phyloP scores from a whole-genome alignment of 2,113 vertebrate genomes.

The Opisthocomus hoazin region DNA sequence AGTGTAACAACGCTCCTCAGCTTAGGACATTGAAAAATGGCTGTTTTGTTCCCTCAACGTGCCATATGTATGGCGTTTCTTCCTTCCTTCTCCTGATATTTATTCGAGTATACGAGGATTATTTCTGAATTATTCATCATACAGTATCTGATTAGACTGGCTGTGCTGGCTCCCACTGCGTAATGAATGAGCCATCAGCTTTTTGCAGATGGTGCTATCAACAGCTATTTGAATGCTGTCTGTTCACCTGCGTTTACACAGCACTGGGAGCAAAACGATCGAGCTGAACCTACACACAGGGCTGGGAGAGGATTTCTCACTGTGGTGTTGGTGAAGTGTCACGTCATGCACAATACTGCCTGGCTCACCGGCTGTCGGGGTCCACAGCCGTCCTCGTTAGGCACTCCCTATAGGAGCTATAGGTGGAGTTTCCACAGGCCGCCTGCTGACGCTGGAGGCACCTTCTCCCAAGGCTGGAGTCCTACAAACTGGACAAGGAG shows the following conservation, averaged over 20 bases:
- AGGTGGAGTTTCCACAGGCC: background rate
- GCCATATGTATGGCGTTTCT: background rate
- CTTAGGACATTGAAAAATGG: background rate
- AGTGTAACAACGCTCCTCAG: slow-evolving; percentile 14
- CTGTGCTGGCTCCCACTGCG: background rate
- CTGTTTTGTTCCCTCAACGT: background rate
- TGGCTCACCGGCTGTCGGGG: background rate
- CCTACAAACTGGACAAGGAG: background rate
- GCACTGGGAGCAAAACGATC: background rate
- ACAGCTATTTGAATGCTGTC: background rate
- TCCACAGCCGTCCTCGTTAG: accelerated
- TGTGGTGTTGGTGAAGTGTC: background rate
- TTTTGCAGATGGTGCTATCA: slow-evolving; percentile 45
- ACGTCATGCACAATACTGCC: accelerated
- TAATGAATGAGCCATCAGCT: slow-evolving; percentile 54
- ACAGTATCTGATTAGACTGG: background rate
- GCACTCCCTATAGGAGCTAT: background rate
- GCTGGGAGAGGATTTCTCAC: background rate
- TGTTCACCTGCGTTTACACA: background rate
- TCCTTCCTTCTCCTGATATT: slow-evolving; percentile 2
- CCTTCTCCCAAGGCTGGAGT: background rate
- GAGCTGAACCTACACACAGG: background rate
- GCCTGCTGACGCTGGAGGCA: background rate
- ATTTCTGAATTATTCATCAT: slow-evolving; percentile 59
- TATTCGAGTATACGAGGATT: background rate